Base-by-base conservation (phyloP, 2,113 vertebrate species). In the Vanacampus margaritifer region DNA sequence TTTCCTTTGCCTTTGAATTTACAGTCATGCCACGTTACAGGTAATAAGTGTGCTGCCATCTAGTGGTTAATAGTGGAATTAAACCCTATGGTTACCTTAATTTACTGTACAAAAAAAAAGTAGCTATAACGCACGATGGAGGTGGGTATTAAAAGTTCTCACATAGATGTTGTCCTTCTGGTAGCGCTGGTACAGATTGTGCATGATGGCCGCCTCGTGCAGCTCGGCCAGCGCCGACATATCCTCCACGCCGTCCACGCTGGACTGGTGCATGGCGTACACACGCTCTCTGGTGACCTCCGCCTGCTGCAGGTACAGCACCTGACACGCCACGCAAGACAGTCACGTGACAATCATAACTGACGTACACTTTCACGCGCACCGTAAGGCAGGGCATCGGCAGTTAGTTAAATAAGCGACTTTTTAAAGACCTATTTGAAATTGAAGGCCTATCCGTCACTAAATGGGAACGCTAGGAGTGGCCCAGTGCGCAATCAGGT, bases 141-240 rank as follows among this genome's bases (percentile, higher is more conserved):
- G 39, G 39, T 0, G 10, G 39, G 39, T 23, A 57, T 14, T 5
- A 17, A 7, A 3, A 28, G 6, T 45, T 4, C 90, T 91, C 80
- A 96, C 95, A 24, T 97, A 97, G 85, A 97, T 96, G 84, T 86
- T 83, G 64, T 95, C 93, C 79, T 92, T 91, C 13, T 91, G 88
- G 83, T 96, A 96, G 76, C 95, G 93, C 84, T 92, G 93, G 87
- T 93, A 89, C 63, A 97, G 86, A 83, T 97, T 96, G 72, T 95
- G 92, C 92, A 97, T 93, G 84, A 97, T 97, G 76, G 94, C 93
- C 12, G 94, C 94, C 79, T 97, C 95, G 4, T 97, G 95, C 57
- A 97, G 89, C 65, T 97, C 94, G 0, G 92, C 91, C 90, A 97
- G 87, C 1, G 87, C 78, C 10, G 94, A 94, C 95, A 97, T 97